Percentiles rank a stretch among this genome's conserved stretches.
These are phyloP conservation scores for Eupithecia exiguata DNA, from an alignment of 2,888 invertebrate species.

Conservation along the genomic window DNA sequence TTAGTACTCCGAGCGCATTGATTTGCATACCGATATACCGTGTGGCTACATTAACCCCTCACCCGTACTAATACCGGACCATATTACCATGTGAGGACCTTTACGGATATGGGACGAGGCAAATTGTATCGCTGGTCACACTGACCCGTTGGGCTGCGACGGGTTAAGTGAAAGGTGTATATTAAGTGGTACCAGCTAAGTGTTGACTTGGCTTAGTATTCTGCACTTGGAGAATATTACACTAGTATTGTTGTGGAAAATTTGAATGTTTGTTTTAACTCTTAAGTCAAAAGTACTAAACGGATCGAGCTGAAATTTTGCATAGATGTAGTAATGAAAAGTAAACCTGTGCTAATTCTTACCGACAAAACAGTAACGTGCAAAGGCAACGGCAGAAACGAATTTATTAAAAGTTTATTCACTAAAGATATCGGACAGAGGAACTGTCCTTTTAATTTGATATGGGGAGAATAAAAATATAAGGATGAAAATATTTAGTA, in stretches of 20 bases:
- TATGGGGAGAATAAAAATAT: no score
- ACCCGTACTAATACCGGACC: background rate
- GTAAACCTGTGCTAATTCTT: background rate
- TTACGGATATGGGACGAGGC: conserved; percentile 18
- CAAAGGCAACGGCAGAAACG: background rate
- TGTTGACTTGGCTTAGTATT: background rate
- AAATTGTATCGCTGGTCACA: conserved; percentile 5
- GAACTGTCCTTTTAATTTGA: conserved; percentile 14
- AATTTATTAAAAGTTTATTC: background rate
- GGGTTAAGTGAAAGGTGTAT: background rate
- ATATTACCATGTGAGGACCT: conserved; percentile 20
- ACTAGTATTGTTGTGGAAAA: background rate
- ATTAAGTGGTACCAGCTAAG: background rate
- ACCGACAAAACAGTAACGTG: background rate
- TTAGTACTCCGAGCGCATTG: background rate
- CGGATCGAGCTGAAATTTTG: background rate
- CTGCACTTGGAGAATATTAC: background rate
- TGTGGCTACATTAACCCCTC: conserved; percentile 1
- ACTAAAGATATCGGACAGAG: conserved; percentile 1
- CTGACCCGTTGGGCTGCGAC: background rate
- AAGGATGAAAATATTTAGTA: no score
- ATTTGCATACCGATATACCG: conserved; percentile 8
- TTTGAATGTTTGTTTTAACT: background rate
- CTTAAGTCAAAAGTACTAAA: background rate
- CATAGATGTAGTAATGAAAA: background rate